Base-by-base conservation (phyloP, 2,888 invertebrate species). In the Odontocerum albicorne region DNA sequence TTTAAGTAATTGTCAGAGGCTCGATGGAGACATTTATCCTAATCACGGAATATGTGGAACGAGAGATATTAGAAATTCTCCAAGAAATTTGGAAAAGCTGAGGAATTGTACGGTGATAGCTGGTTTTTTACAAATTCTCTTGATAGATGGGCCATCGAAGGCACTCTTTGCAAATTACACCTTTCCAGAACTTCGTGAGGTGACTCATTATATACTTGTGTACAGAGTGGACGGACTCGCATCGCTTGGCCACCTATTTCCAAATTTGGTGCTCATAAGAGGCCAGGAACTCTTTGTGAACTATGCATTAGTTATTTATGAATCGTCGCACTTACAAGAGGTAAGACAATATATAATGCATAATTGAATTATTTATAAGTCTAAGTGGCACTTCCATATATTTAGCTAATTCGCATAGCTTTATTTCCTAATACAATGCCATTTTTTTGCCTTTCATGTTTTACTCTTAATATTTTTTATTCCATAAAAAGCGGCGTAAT, bases 181-280 rank as follows among this genome's bases (percentile, higher is more conserved):
- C 21, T 89, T 90, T 69, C 87, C 88, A 0, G 76, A 86, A 61
- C 76, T 96, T 1, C 79, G 84, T 49, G 93, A 95, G 76, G 87
- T 96, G 60, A 92, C 91, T 8, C 94, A 89, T 17, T 90, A 85
- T 67, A 69, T 96, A 38, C 72, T 95, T n/a, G 68, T 96, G 27
- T 92, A 86, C 68, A 80, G 89, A 45, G 87, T 91, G 6, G 75
- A 75, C n/a, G 86, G 87, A 0, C 69, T 97, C 57, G 80, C 76
- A 32, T 84, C 85, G 1, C 72, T 96, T 2, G 81, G 83, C 0
- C 72, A 81, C 47, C 72, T 98, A 40, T 95, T 98, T 66, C 97
- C 97, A 0, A 93, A 91, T 70, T 76, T 98, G 63, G 79, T 88
- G 32, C 85, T 96, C 44, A 95, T 98, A 63, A 81, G 95, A 38